A percentile compares a stretch with the other conserved stretches of the same genome.
phyloP scores from a whole-genome alignment of 2,113 vertebrate species.

The Limanda limanda region DNA sequence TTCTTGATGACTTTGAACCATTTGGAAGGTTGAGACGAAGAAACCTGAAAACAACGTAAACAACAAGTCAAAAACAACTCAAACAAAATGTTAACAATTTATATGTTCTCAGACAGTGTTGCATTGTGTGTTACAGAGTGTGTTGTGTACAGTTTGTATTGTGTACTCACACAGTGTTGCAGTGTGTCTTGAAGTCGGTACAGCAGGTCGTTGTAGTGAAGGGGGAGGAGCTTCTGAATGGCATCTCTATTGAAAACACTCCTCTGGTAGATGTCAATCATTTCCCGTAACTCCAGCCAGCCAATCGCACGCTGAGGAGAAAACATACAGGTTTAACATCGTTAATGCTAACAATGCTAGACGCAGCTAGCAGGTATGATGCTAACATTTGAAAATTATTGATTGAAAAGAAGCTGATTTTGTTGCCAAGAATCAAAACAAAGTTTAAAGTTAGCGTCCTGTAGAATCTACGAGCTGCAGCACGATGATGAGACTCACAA shows the following conservation, averaged over 20 bases:
- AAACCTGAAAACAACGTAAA: slow-evolving; percentile 51
- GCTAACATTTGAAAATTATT: no score
- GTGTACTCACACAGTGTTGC: slow-evolving; percentile 63
- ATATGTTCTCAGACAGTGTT: no score
- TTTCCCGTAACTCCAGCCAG: slow-evolving; percentile 62
- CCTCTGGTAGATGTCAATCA: slow-evolving; percentile 65
- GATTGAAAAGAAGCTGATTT: no score
- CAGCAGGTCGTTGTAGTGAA: slow-evolving; percentile 59
- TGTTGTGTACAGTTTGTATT: neutral
- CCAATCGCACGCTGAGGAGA: slow-evolving; percentile 59
- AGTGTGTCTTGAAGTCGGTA: slow-evolving; percentile 64
- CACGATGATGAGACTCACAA: no score
- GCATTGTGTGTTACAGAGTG: slow-evolving; percentile 18
- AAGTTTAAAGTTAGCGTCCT: no score
- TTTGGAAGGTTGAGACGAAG: slow-evolving; percentile 36
- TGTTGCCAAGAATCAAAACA: no score
- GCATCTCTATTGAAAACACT: slow-evolving; percentile 48
- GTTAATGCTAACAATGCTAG: no score
- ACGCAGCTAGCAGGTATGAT: neutral
- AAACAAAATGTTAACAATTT: neutral
- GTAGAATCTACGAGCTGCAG: no score
- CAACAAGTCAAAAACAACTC: neutral
- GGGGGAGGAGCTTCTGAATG: slow-evolving; percentile 57
- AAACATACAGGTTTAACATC: neutral
- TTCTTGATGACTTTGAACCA: slow-evolving; percentile 45